Evolutionary conservation across 2,888 invertebrate species (phyloP).

Genomic region (Pediacus dermestoides): DNA sequence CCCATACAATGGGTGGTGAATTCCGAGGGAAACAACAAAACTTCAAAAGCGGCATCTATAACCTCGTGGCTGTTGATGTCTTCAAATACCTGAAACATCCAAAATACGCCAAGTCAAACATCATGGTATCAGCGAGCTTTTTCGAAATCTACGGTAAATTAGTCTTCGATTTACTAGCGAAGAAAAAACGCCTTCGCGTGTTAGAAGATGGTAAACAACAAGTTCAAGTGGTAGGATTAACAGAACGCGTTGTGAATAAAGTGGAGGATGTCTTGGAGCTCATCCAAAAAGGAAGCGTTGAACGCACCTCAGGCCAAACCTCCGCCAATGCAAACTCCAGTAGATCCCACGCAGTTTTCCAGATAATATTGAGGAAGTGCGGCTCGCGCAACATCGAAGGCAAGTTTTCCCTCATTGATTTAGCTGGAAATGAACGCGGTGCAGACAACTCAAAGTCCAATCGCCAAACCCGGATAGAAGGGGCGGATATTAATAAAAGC

Average conservation of each 20-base stretch:
- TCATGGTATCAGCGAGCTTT: conserved; percentile 90
- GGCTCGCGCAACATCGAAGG: conserved; percentile 82
- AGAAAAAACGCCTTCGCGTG: conserved; percentile 90
- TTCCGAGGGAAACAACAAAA: conserved; percentile 70
- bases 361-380: conserved; percentile 78
- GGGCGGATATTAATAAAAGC: conserved; percentile 97
- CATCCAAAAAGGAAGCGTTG: conserved; percentile 84
- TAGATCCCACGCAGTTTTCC: conserved; percentile 98
- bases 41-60: conserved; percentile 96
- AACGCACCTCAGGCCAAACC: conserved; percentile 93
- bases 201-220: conserved; percentile 96
- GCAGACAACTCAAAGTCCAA: conserved; percentile 98
- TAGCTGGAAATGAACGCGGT: conserved; percentile 96
- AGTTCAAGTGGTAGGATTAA: conserved; percentile 95
- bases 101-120: conserved; percentile 78
- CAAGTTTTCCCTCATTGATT: conserved; percentile 97
- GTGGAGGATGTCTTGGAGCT: conserved; percentile 92
- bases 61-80: conserved; percentile 93
- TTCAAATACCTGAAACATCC: conserved; percentile 61
- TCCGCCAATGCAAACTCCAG: conserved; percentile 98
- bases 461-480: conserved; percentile 86
- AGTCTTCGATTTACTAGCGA: conserved; percentile 82
- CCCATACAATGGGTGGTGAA: conserved; percentile 99
- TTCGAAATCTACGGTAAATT: conserved; percentile 99
- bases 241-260: conserved; percentile 72